Evolutionary conservation across 2,888 invertebrate genomes (phyloP), one percentile per base, ranked within the genome.

Genomic region (Sesia apiformis): DNA sequence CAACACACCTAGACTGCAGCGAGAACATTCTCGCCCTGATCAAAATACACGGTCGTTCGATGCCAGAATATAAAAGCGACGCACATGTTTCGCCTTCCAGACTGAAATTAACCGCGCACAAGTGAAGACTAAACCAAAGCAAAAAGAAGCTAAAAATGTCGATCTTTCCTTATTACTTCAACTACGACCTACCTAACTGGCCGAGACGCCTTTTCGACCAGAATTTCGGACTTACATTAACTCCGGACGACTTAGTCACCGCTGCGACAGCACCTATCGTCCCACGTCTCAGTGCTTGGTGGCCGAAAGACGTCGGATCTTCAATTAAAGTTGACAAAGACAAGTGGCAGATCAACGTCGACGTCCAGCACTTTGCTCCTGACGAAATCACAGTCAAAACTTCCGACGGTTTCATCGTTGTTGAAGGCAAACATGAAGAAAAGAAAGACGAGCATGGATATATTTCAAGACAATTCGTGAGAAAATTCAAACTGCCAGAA

Each of bases 361-460:
- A 96, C 66, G 94, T 95, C 0, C 93, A 94, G 58, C 94, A 95
- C 63, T 96, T 95, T 66, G 85, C 92, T 4, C 95, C 95, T 0
- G 92, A 93, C 49, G 96, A 96, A 77, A 91, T 96, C 40, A 90
- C 91, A 0, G 95, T 96, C 0, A 95, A 95, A 74, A 93, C 93
- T 0, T 88, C 92, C 0, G 93, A 94, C 56, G 91, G 93, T 51
- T 90, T 78, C 52, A 91, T 96, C 5, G 88, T 95, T 0, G 90
- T 95, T 7, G 94, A 96, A 75, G 95, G 94, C 0, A 94, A 93
- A 70, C 96, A 96, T 67, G 94, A 94, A 64, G 95, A 96, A 63
- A 93, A 93, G 63, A 91, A 92, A 60, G 95, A 95, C 63, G 92
- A 93, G 42, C 93, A 94, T 65, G 95, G 95, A 0, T 93, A 90